These are phyloP conservation scores for Rhinopomastus cyanomelas DNA, from an alignment of 2,113 vertebrate species.

Conservation along the genomic window DNA sequence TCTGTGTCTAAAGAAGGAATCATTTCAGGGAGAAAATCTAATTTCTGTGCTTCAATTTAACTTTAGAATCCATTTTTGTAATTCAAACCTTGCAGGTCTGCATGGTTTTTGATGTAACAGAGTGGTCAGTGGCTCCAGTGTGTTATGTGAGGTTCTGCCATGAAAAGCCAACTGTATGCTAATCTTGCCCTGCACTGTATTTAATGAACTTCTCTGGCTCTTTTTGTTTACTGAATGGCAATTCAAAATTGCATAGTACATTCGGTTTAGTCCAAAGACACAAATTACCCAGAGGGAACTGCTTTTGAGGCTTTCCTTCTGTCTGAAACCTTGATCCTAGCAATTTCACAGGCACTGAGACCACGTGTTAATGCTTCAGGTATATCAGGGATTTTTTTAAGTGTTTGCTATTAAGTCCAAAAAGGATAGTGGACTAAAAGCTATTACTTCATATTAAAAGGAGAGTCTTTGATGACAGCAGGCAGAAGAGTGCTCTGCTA, in stretches of 20 bases:
- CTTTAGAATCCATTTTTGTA: constrained; percentile 3
- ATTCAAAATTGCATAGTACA: background rate
- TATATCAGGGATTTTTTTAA: background rate
- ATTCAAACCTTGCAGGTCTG: background rate
- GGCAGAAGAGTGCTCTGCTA: background rate
- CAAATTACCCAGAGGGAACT: background rate
- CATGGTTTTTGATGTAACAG: background rate
- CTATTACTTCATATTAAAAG: background rate
- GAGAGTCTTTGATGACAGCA: background rate
- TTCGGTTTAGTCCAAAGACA: background rate
- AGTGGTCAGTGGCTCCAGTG: background rate
- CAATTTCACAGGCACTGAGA: background rate
- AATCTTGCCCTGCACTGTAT: background rate
- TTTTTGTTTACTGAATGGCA: constrained; percentile 1
- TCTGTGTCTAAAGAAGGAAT: background rate
- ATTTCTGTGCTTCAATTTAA: background rate
- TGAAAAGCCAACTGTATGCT: background rate
- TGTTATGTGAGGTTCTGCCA: background rate
- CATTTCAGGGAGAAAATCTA: background rate
- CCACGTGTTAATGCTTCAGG: background rate
- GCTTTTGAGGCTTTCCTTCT: background rate
- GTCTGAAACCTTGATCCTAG: background rate
- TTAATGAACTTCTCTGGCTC: background rate
- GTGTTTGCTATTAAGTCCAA: background rate
- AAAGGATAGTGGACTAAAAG: background rate